These are phyloP conservation scores for Hemaris fuciformis DNA, from an alignment of 2,888 invertebrate species.

Conservation along the genomic window DNA sequence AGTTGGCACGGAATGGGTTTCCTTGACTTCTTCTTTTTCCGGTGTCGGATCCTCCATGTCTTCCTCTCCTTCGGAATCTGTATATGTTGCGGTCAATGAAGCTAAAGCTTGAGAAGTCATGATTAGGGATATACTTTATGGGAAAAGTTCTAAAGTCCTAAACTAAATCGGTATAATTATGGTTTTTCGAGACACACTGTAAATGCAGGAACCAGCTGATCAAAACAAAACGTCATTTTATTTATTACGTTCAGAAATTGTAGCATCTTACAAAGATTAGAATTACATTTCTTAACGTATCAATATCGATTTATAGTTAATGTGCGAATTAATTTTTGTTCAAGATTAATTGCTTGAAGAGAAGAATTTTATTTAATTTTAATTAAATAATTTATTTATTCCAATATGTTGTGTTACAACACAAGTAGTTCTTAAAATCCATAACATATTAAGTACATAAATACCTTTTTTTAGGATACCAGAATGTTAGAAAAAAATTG, in stretches of 20 bases:
- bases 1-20: constrained; percentile 58
- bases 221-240: background rate
- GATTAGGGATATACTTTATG: background rate
- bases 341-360: too few species aligned
- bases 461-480: too few species aligned
- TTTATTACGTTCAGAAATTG: background rate
- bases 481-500: too few species aligned
- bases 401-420: too few species aligned
- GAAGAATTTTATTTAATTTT: background rate
- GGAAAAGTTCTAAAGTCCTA: background rate
- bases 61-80: constrained; percentile 95
- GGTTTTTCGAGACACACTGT: background rate
- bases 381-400: too few species aligned
- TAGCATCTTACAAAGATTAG: background rate
- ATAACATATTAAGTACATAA: too few species aligned
- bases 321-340: too few species aligned
- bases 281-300: background rate
- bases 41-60: constrained; percentile 84
- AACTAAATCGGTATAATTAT: background rate
- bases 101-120: constrained; percentile 85
- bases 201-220: background rate
- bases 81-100: constrained; percentile 93
- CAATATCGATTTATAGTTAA: too few species aligned
- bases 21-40: constrained; percentile 68
- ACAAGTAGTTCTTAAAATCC: too few species aligned